Evolutionary conservation across 2,797 vertebrate genomes (phyloP), one percentile per base, ranked within the genome.

Genomic region (Malacoctenus gilli): DNA sequence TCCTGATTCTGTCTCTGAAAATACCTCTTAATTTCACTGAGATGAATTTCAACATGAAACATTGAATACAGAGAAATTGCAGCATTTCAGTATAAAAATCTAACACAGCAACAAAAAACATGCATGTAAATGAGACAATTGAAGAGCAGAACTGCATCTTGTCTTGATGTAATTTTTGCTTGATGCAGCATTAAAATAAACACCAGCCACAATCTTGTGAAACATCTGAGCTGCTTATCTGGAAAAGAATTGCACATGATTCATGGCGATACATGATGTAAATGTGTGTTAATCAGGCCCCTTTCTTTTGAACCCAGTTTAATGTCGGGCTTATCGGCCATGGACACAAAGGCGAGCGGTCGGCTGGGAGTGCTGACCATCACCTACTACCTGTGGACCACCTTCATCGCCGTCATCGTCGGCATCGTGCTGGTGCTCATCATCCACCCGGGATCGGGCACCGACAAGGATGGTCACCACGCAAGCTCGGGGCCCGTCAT

Each of bases 371-470:
- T 95, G 34, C 91, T 95, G 76, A 95, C 94, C 30, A 84, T 95
- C 81, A 95, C 94, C 22, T 95, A 95, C 76, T 95, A 95, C 78
- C 90, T 95, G 25, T 95, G 94, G 94, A 95, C 94, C 2, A 95
- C 94, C 46, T 95, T 95, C 86, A 85, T 95, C 46, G 94, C 94
- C 0, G 94, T 95, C 69, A 93, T 93, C 0, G 85, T 94, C 0
- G 94, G 94, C 13, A 95, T 95, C 31, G 51, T 93, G 30, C 79
- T 95, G 0, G 94, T 95, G 40, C 83, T 94, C 63, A 85, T 84
- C 78, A 92, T 95, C 67, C 94, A 95, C 65, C 94, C 94, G 0
- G 94, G 94, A 0, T 90, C 85, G 0, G 94, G 93, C 1, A 87
- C 91, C 0, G 93, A 95, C 73, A 95, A 93, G 59, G 93, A 95